A percentile compares a stretch with the other conserved stretches of the same genome.
These are phyloP conservation scores for Bombus superbus DNA, from an alignment of 1,140 invertebrate genomes.

Conservation along the genomic window DNA sequence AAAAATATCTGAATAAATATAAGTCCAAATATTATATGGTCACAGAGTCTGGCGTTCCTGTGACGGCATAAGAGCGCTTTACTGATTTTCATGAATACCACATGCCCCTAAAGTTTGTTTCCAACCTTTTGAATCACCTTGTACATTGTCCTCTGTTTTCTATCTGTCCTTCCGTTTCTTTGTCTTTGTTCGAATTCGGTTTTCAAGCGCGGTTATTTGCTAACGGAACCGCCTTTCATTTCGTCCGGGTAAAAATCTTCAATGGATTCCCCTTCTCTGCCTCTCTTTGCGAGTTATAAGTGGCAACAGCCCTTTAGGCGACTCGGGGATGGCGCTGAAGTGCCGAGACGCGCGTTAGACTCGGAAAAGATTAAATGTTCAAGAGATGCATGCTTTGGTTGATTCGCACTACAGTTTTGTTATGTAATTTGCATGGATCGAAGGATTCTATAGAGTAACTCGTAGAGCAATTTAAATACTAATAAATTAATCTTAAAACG, in stretches of 20 bases:
- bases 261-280: background rate
- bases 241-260: background rate
- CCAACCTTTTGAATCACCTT: no score
- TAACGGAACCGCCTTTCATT: slow-evolving; percentile 11
- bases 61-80: no score
- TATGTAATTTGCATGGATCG: background rate
- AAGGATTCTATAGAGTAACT: background rate
- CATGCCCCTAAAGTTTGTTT: no score
- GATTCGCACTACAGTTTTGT: background rate
- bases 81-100: no score
- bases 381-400: background rate
- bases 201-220: background rate
- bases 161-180: background rate
- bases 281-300: background rate
- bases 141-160: background rate
- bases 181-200: background rate
- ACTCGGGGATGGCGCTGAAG: background rate
- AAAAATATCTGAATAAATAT: no score
- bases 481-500: no score
- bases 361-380: background rate
- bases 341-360: background rate
- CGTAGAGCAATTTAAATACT: background rate
- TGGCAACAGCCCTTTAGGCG: background rate
- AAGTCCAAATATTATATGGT: no score
- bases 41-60: no score